Conservation (phyloP, 2,888 invertebrate species). For the Heterodera filipjevi region DNA sequence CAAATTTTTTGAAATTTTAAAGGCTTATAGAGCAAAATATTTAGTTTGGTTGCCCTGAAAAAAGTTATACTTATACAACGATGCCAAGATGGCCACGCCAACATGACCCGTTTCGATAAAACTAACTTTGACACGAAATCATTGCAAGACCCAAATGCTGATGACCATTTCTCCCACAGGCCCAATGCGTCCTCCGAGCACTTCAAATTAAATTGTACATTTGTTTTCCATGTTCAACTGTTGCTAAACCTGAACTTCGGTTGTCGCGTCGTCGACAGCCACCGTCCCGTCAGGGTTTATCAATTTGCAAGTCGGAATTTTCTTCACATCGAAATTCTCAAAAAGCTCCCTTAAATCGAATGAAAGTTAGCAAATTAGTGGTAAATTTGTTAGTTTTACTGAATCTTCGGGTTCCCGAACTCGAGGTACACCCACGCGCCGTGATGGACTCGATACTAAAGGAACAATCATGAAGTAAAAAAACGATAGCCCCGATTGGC, state of each 20-base stretch:
- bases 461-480: background rate
- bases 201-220: conserved; percentile 20
- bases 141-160: too few species aligned
- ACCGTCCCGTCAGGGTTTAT: conserved; percentile 67
- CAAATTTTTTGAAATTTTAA: too few species aligned
- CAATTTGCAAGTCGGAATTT: conserved; percentile 68
- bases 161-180: conserved; percentile 50
- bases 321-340: conserved; percentile 55
- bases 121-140: too few species aligned
- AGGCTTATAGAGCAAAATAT: too few species aligned
- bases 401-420: too few species aligned
- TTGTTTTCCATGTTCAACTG: too few species aligned
- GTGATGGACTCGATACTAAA: conserved; percentile 55
- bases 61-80: too few species aligned
- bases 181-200: conserved; percentile 42
- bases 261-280: conserved; percentile 67
- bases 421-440: too few species aligned
- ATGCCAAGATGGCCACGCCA: too few species aligned
- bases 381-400: conserved; percentile 40
- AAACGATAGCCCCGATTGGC: too few species aligned
- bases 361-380: conserved; percentile 15
- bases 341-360: conserved; percentile 40
- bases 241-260: conserved; percentile 65
- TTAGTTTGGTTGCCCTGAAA: too few species aligned
- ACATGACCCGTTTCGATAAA: too few species aligned